phyloP scores from a whole-genome alignment of 2,797 vertebrate species.

The Triplophysa yarkandensis region DNA sequence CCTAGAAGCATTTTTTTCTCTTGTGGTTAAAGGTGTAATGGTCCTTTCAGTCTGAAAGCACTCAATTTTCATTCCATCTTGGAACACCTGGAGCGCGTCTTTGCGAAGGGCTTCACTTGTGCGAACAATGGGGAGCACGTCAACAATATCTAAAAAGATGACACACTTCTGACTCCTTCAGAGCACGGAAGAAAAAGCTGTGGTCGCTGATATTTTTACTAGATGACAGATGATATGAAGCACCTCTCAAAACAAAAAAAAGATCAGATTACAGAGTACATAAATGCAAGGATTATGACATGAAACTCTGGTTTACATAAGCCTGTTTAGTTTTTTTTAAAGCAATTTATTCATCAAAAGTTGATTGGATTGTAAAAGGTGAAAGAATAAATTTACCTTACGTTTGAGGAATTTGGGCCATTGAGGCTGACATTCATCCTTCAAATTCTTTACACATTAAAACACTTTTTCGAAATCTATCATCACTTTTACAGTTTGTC shows the following conservation, averaged over 20 bases:
- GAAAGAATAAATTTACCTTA: too few relatives aligned
- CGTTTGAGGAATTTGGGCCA: too few relatives aligned
- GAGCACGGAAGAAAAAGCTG: constrained; percentile 3
- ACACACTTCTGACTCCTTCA: neutral
- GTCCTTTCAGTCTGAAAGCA: constrained; percentile 54
- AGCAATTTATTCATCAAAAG: too few relatives aligned
- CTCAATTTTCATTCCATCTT: constrained; percentile 58
- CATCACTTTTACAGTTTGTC: too few relatives aligned
- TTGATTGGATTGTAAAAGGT: too few relatives aligned
- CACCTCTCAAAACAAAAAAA: neutral
- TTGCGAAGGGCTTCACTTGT: constrained; percentile 47
- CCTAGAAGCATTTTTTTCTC: constrained; percentile 54
- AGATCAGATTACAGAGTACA: neutral
- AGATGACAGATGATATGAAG: neutral
- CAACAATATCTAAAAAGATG: neutral
- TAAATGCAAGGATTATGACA: neutral
- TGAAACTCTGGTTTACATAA: neutral
- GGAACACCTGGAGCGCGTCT: constrained; percentile 55
- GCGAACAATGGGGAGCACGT: constrained; percentile 43
- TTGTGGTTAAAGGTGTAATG: constrained; percentile 56
- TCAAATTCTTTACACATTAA: neutral
- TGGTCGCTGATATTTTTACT: neutral
- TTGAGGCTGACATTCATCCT: neutral
- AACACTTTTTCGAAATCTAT: neutral
- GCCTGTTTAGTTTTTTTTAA: too few relatives aligned